These are phyloP conservation scores for Argopecten irradians DNA, from an alignment of 1,140 invertebrate genomes.

Conservation along the genomic window DNA sequence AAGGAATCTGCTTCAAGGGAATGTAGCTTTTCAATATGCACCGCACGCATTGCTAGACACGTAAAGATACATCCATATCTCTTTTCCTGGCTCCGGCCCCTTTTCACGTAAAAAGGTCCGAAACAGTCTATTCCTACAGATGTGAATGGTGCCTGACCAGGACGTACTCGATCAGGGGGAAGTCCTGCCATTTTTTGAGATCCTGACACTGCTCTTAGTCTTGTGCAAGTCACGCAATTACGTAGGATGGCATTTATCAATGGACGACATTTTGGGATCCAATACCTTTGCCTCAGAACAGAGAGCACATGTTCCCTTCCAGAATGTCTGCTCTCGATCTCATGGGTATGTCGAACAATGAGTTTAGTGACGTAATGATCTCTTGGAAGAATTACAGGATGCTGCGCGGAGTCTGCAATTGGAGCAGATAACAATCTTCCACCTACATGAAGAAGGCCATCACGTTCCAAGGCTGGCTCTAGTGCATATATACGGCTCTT, in stretches of 20 bases:
- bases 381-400: neutral
- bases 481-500: neutral
- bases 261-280: neutral
- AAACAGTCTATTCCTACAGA: neutral
- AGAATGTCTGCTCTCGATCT: no score
- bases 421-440: neutral
- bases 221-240: neutral
- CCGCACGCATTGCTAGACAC: neutral
- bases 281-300: neutral
- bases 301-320: neutral
- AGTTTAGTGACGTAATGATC: neutral
- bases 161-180: neutral
- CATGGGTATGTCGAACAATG: neutral
- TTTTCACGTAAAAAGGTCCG: neutral
- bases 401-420: neutral
- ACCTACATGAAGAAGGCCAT: neutral
- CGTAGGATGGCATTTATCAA: no score
- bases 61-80: neutral
- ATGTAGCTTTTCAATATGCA: neutral
- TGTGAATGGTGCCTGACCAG: neutral
- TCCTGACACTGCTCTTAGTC: neutral
- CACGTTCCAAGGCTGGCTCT: neutral
- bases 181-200: neutral
- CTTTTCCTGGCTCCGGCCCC: neutral
- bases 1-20: neutral